Base-by-base conservation (phyloP, 2,113 vertebrate genomes). In the Rhinolophus ferrumequinum region DNA sequence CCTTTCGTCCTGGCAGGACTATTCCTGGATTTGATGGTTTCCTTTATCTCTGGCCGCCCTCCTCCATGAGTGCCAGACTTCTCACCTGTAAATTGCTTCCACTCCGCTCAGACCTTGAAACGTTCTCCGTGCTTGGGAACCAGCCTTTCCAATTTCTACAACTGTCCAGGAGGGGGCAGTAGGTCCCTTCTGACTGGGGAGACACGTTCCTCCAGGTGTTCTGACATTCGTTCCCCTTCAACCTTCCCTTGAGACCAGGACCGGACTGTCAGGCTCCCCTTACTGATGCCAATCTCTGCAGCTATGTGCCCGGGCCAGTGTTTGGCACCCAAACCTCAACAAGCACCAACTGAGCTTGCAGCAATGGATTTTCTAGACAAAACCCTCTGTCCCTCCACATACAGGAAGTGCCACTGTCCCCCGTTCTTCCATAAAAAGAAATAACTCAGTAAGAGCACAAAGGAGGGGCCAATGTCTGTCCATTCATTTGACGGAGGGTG, bases 11-110 rank as follows among this genome's bases (percentile, higher is more conserved):
- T 0, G 19, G 15, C 67, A 12, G 52, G 44, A 4, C 2, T 2
- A 9, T 3, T 24, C 12, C 5, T 0, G 6, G 26, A 33, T 0
- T 0, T 1, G 19, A 79, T 8, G n/a, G 10, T 8, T 24, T 8
- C 2, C 28, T 5, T 62, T 3, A 22, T 3, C 24, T 8, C 60
- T 4, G 52, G 60, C 33, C 67, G 9, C 10, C 41, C 79, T 19
- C 33, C 38, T 22, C 28, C n/a, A 0, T 3, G 0, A 0, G 8
- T 0, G 1, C 4, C 18, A 1, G 50, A 4, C 33, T 41, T 28
- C 82, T 64, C 58, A 15, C 30, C 41, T 0, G 24, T 2, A 15
- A 26, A 54, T 10, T 5, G 12, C 38, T 15, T 6, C 41, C 22
- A 87, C 24, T 19, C 26, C 0, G 30, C 28, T 56, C 58, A 60